These are phyloP conservation scores for Wiebesia pumilae DNA, from an alignment of 1,140 invertebrate genomes.

Conservation along the genomic window DNA sequence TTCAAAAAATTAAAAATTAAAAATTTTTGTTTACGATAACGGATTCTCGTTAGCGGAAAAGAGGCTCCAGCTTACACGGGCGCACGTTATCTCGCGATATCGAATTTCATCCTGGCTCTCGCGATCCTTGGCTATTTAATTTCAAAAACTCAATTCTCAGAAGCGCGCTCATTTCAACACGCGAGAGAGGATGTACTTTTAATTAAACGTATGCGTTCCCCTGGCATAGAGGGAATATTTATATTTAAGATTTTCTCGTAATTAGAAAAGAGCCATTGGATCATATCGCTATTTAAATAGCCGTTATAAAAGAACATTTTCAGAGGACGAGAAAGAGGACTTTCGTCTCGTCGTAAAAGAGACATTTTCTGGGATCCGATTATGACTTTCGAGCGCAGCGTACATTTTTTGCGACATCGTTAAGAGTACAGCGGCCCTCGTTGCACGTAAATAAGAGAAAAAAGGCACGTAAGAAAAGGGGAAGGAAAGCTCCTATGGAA, in stretches of 20 bases:
- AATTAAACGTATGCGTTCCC: constrained; percentile 19
- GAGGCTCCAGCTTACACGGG: background rate
- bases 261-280: constrained; percentile 58
- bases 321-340: constrained; percentile 50
- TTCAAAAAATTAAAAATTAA: background rate
- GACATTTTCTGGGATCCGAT: constrained; percentile 37
- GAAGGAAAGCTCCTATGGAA: background rate
- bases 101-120: background rate
- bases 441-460: background rate
- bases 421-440: background rate
- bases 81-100: background rate
- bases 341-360: constrained; percentile 37
- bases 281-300: constrained; percentile 57
- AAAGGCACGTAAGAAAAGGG: constrained; percentile 26
- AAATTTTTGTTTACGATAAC: background rate
- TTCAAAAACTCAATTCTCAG: constrained; percentile 5
- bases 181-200: background rate
- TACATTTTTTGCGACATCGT: constrained; percentile 45
- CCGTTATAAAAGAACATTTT: background rate
- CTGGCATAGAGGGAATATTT: background rate
- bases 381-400: constrained; percentile 17
- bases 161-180: background rate
- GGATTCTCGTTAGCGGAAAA: constrained; percentile 25
- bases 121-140: constrained; percentile 9
- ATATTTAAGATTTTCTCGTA: constrained; percentile 45